Evolutionary conservation across 2,888 invertebrate species (phyloP), one percentile per base, ranked within the genome.

Genomic region (Dynastes tityus): DNA sequence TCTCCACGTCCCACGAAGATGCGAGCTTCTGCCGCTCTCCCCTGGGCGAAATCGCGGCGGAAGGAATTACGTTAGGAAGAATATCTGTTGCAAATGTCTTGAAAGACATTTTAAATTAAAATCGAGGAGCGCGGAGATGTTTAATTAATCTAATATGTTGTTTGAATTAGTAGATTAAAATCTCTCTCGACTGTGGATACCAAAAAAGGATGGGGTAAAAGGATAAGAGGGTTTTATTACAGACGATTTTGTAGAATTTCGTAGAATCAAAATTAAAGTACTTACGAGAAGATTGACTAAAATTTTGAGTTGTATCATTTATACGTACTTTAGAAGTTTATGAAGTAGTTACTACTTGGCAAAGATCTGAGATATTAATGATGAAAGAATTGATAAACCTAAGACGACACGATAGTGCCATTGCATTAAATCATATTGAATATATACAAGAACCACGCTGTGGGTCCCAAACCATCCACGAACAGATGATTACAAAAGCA

Each of bases 121-220:
- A 74, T 61, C 13, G 73, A 74, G 73, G 11, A 61, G 45, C 27
- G 29, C 13, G 13, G 16, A 74, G 61, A 74, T 61, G 45, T 74
- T 74, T 74, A 74, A 74, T 74, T 74, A 74, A 61, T 74, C 53
- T 68, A 68, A 68, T 68, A 51, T 29, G 49, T 68, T 51, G 68
- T 68, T 61, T 61, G 63, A 61, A 74, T 74, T 61, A 74, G 61
- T 22, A 27, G 40, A 63, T 61, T 61, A 61, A 74, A 74, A 63
- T 32, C 13, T 29, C 63, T 63, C 11, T 2, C 29, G 8, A 27
- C 13, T 63, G 11, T 63, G 8, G 2, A 63, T 16, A 29, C 8
- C 2, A 0, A 3, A 63, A 9, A 63, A 11, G 11, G 9, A 55
- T 22, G 16, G 45, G 45, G 45, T 45, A 45, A 45, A 11, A 45